Base-by-base conservation (phyloP, 1,140 invertebrate species). In the Temnothorax longispinosus region DNA sequence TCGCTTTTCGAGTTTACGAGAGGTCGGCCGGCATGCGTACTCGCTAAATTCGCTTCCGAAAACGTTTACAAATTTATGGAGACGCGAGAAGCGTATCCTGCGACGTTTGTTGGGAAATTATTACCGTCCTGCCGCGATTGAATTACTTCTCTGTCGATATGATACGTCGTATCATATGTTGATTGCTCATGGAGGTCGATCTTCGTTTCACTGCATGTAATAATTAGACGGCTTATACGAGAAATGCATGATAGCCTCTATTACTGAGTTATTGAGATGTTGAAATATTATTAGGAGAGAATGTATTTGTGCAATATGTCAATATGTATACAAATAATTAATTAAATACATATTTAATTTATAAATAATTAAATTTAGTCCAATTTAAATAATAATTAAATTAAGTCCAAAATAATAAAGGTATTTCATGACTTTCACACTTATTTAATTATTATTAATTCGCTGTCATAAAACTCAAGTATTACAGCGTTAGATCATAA, bases 61-160 rank as follows among this genome's bases (percentile, higher is more conserved):
- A 47, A 54, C 27, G 32, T 75, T 84, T 38, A 32, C 18, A 74
- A 84, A 84, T 75, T 84, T 84, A 84, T 75, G 56, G 69, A 50
- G 41, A 13, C 7, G 41, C 80, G 54, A 84, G 18, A 5, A 62
- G 41, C 32, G 41, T 50, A 84, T 50, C 69, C 69, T 35, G 56
- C 80, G 41, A 74, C 58, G 27, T 21, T 38, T 11, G n/a, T 18
- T 44, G 41, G 56, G 27, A 50, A 75, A 84, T 84, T 84, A 84
- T 75, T 67, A 80, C 5, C 58, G 41, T 58, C 32, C 71, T 81
- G 50, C 54, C 67, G 27, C 56, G 27, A 11, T 74, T 58, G 44
- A 62, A 60, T 84, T 84, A 75, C 69, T 84, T 50, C 41, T 62
- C 56, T 71, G 41, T 84, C 67, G 47, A 84, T 18, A 50, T 8